Conservation (phyloP, 92 coral and sea anemone genomes). For the Pocillopora grandis region DNA sequence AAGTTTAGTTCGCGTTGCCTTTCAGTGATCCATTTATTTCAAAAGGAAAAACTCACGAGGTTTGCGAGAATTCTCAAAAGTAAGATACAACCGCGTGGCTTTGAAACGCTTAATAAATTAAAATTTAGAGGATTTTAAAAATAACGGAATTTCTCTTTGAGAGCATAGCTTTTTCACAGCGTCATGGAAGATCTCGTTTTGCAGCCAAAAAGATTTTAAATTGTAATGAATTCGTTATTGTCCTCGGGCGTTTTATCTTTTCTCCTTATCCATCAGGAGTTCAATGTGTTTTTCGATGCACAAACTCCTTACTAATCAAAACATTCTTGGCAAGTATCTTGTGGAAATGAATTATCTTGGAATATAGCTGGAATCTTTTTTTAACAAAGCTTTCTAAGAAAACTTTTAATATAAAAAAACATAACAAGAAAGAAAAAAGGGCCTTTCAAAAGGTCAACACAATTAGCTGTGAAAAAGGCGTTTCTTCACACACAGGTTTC, state of each 20-base stretch:
- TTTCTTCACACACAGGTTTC: conserved; percentile 34
- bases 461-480: conserved; percentile 45
- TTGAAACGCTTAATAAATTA: conserved; percentile 7
- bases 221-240: conserved; percentile 40
- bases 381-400: conserved; percentile 9
- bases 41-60: neutral
- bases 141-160: conserved; percentile 1
- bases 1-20: conserved; percentile 18
- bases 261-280: conserved; percentile 22
- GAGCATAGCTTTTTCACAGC: conserved; percentile 16
- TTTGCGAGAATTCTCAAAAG: conserved; percentile 1
- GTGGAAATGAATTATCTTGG: neutral
- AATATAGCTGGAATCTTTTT: conserved; percentile 7
- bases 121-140: neutral
- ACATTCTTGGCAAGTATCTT: neutral
- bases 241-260: conserved; percentile 24
- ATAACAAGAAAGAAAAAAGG: neutral
- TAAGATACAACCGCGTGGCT: neutral
- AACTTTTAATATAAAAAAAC: conserved; percentile 1
- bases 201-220: conserved; percentile 32
- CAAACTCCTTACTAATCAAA: neutral
- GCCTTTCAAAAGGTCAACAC: conserved; percentile 15
- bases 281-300: conserved; percentile 6
- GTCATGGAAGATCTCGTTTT: conserved; percentile 27
- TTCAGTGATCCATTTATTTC: conserved; percentile 3